Percentiles rank a stretch among this genome's conserved stretches.
Evolutionary conservation across 2,113 vertebrate species (phyloP).

Genomic region (Coturnix japonica): DNA sequence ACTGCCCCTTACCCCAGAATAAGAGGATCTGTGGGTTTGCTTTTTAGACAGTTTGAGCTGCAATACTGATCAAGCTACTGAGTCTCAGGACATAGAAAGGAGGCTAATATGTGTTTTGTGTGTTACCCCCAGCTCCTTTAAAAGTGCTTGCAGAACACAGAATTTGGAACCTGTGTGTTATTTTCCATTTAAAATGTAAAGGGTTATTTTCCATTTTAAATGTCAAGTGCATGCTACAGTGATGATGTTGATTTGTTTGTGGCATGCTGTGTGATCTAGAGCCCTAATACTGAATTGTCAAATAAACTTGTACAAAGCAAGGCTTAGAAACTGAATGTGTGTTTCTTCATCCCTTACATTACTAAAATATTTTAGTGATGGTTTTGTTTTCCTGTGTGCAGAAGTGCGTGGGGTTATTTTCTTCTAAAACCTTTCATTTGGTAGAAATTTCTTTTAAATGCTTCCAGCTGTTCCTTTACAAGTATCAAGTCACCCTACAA

Average conservation of each 20-base stretch:
- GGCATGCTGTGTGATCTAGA: background rate
- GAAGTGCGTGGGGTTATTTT: background rate
- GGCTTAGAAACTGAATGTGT: background rate
- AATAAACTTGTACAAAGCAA: background rate
- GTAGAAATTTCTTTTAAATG: background rate
- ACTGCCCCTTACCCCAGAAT: background rate
- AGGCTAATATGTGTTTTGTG: rapidly evolving
- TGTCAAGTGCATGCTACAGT: background rate
- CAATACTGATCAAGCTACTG: background rate
- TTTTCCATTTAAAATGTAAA: background rate
- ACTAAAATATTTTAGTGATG: background rate
- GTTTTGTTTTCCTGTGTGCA: background rate
- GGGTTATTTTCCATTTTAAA: background rate
- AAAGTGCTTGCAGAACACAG: background rate
- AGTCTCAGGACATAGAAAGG: background rate
- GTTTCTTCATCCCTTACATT: background rate
- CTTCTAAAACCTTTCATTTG: background rate
- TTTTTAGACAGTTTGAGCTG: background rate
- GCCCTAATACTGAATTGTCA: background rate
- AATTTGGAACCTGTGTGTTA: background rate
- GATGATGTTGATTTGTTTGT: background rate
- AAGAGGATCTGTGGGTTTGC: background rate
- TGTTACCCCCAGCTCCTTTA: background rate
- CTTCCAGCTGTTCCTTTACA: background rate
- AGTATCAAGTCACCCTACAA: background rate